Evolutionary conservation across 2,888 invertebrate genomes (phyloP).

Genomic region (Nebria brevicollis): DNA sequence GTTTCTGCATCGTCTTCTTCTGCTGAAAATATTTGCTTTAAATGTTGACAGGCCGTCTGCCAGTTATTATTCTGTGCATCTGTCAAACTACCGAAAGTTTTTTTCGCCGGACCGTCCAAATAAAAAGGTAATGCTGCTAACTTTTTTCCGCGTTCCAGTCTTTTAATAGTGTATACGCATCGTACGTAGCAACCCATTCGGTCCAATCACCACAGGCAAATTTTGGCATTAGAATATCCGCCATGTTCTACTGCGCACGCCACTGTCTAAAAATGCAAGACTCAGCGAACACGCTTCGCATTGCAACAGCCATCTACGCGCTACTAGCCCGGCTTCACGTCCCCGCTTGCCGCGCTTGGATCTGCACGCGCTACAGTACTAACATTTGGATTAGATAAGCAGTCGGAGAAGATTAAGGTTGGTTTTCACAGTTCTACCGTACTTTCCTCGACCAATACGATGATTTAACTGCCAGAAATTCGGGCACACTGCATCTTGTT

Average conservation of each 20-base stretch:
- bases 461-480: too few relatives aligned
- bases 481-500: too few relatives aligned
- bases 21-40: background rate
- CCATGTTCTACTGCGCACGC: background rate
- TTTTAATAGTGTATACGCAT: background rate
- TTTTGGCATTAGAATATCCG: background rate
- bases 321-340: too few relatives aligned
- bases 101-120: conserved; percentile 9
- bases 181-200: conserved; percentile 3
- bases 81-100: background rate
- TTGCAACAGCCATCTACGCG: too few relatives aligned
- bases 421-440: too few relatives aligned
- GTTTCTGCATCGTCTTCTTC: conserved; percentile 11
- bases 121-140: conserved; percentile 6
- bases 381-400: too few relatives aligned
- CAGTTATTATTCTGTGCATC: background rate
- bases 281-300: too few relatives aligned
- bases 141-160: conserved; percentile 4
- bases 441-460: too few relatives aligned
- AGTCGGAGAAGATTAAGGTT: too few relatives aligned
- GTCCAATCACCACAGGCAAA: background rate
- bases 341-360: too few relatives aligned
- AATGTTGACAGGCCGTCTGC: background rate
- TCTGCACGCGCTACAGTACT: too few relatives aligned
- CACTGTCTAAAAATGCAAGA: too few relatives aligned